Evolutionary conservation across 2,888 invertebrate genomes (phyloP).

Genomic region (Horisme vitalbata): DNA sequence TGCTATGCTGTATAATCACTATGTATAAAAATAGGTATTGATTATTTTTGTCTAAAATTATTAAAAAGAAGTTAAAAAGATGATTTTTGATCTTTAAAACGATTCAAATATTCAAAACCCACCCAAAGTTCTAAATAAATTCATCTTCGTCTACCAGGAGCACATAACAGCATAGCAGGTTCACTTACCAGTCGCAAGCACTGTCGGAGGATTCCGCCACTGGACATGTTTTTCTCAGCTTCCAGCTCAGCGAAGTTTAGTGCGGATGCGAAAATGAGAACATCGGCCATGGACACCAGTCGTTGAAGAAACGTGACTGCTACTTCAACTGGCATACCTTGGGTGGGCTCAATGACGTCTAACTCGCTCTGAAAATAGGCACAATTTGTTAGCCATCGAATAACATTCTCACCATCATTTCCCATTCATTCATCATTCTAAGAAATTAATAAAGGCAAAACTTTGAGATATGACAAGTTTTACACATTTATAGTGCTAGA

Average conservation of each 20-base stretch:
- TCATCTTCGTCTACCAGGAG: conserved; percentile 17
- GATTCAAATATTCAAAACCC: not conserved
- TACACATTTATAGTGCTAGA: no score
- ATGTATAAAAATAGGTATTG: no score
- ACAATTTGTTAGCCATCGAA: no score
- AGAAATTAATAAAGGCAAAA: no score
- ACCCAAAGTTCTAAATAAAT: not conserved
- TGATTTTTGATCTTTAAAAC: no score
- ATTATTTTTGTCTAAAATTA: no score
- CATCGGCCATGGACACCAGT: conserved; percentile 99
- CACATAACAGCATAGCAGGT: conserved; percentile 33
- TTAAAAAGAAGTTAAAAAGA: no score
- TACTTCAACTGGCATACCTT: conserved; percentile 99
- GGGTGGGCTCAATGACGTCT: conserved; percentile 98
- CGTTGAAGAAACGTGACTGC: conserved; percentile 99
- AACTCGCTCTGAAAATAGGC: conserved; percentile 95
- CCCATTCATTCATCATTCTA: no score
- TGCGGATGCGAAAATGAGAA: conserved; percentile 98
- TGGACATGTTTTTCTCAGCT: conserved; percentile 99
- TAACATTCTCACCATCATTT: no score
- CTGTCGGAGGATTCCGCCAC: conserved; percentile 98
- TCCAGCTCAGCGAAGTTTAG: conserved; percentile 98
- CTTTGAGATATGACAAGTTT: no score
- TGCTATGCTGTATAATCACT: conserved; percentile 24
- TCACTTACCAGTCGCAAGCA: conserved; percentile 93